Evolutionary conservation across 2,888 invertebrate genomes (phyloP), one percentile per base, ranked within the genome.

Genomic region (Malthinus seriepunctatus): DNA sequence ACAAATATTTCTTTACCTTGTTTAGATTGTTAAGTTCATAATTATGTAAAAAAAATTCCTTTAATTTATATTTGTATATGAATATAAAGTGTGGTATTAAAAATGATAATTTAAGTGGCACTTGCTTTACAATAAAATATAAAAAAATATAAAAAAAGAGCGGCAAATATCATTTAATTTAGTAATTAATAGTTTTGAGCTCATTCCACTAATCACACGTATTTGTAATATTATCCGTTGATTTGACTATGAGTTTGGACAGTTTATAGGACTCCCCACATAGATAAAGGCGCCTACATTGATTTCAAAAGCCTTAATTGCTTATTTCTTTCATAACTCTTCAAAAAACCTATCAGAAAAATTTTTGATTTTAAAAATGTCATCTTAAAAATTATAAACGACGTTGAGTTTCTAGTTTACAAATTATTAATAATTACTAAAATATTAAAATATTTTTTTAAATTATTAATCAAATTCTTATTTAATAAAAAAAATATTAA

Each of bases 221-320:
- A 71, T 72, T 66, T 65, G 68, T 67, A 69, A 71, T 65, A 63
- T 66, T 69, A 71, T 69, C 66, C 65, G 63, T 59, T 65, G 64
- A 62, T 65, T 63, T 64, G 65, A 65, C 65, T 64, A 67, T 62
- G 57, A 51, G 63, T 62, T 66, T 55, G 63, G 69, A 68, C 68
- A 64, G 63, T 71, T 42, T 69, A 72, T 70, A 61, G 63, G 71
- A 71, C 69, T 70, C 71, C 71, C 71, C 69, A 69, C 71, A 67
- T 69, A 64, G 69, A 50, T 48, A 51, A 52, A 61, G 60, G 55
- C 63, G 64, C 64, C 57, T 63, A 51, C 58, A 52, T 58, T 53
- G 52, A 53, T 52, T 42, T 52, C 49, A 34, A 42, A 45, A 35
- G 56, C 54, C 49, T 37, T 54, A 51, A 59, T 54, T 57, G 58